These are phyloP conservation scores for Stegodyphus dumicola DNA, from an alignment of 1,140 invertebrate species.

Conservation along the genomic window DNA sequence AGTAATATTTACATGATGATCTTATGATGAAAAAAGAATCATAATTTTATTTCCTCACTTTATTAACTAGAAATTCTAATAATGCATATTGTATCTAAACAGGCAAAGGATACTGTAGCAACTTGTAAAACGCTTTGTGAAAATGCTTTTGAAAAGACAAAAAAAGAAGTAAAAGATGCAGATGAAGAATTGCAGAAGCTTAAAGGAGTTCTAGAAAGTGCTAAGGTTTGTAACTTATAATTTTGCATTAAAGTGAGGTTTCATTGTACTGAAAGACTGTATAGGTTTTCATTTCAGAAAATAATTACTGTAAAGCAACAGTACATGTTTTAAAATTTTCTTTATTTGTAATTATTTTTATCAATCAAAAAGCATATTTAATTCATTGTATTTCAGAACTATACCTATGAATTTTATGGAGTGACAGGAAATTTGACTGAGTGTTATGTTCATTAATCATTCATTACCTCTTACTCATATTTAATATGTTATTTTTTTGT, in stretches of 20 bases:
- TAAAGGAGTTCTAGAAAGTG: slow-evolving; percentile 15
- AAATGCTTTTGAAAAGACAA: slow-evolving; percentile 22
- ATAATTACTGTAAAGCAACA: neutral
- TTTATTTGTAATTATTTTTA: neutral
- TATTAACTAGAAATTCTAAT: no score
- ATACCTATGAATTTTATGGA: neutral
- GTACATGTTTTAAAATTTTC: neutral
- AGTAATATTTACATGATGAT: no score
- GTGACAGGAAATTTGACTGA: no score
- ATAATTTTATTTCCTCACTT: no score
- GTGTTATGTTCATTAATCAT: no score
- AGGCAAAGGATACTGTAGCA: slow-evolving; percentile 26
- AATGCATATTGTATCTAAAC: neutral
- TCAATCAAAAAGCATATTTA: neutral
- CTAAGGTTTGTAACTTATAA: slow-evolving; percentile 1
- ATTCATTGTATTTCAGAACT: neutral
- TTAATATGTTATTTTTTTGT: no score
- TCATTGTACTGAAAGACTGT: neutral
- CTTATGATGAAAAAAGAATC: no score
- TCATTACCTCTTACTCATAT: no score
- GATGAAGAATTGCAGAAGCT: slow-evolving; percentile 22
- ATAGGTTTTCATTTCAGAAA: neutral
- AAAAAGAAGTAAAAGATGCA: slow-evolving; percentile 26
- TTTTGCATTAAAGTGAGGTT: neutral
- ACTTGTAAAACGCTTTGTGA: slow-evolving; percentile 8